Evolutionary conservation across 2,113 vertebrate genomes (phyloP), one percentile per base, ranked within the genome.

Genomic region (Notarius lentiginosus): DNA sequence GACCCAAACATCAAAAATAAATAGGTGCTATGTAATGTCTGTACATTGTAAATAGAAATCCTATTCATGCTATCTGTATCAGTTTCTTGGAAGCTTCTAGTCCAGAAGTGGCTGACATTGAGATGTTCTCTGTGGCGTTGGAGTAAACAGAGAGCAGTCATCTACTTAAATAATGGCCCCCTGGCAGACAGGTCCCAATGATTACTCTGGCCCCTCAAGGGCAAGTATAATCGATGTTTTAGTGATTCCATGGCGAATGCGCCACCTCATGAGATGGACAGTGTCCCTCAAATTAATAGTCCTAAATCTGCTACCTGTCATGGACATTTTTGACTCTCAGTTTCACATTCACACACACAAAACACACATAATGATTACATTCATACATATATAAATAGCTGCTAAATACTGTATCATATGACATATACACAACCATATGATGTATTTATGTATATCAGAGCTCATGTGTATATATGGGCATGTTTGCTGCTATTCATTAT

Each of bases 191-290:
- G 82, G 20, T 70, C 86, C 87, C 90, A 92, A 94, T 93, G 91
- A 90, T 93, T 93, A 88, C 75, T 82, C 83, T 85, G 76, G 87
- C 90, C 76, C 61, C 89, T n/a, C 63, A 87, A 79, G 90, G 90
- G 93, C 85, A 86, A 77, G 87, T 87, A 47, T 88, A 73, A 14
- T 90, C 91, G 91, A 94, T 93, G 91, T 93, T 86, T 89, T 83
- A 84, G 84, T 87, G 80, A 90, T 87, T 89, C 10, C 20, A 85
- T 49, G 27, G 47, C 53, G 49, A 68, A 58, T 51, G 47, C 17
- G 8, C 47, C 47, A 51, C 49, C 10, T 76, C 70, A 53, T 60
- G 41, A 70, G 85, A 83, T 60, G 60, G n/a, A 83, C 27, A 68
- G 81, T 68, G 82, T 66, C 76, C 84, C 68, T 83, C 79, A 47